phyloP scores from a whole-genome alignment of 2,888 invertebrate genomes.

The Monopis laevigella region DNA sequence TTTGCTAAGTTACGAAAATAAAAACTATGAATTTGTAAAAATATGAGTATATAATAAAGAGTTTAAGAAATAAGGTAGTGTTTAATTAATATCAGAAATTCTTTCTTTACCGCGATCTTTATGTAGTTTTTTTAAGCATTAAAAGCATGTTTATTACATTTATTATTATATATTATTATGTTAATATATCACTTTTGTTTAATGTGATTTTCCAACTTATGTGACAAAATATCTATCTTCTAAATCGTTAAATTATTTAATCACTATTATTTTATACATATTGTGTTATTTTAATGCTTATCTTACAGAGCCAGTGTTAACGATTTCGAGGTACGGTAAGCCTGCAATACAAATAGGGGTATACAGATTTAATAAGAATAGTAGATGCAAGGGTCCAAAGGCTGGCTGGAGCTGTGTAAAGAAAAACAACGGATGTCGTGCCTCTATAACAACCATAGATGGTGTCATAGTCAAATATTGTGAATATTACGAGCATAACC shows the following conservation, averaged over 20 bases:
- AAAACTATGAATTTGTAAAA: no score
- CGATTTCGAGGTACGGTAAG: constrained; percentile 38
- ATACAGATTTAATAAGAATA: constrained; percentile 39
- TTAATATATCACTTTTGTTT: no score
- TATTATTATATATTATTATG: background rate
- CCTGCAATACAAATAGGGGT: constrained; percentile 38
- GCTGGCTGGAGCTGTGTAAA: constrained; percentile 40
- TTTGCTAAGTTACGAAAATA: no score
- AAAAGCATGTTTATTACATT: background rate
- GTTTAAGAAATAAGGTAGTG: no score
- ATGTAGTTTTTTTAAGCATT: background rate
- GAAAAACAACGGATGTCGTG: constrained; percentile 37
- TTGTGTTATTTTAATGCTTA: no score
- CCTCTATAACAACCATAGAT: constrained; percentile 33
- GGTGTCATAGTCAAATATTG: constrained; percentile 28
- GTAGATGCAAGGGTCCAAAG: constrained; percentile 31
- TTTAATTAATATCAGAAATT: no score
- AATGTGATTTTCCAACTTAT: no score
- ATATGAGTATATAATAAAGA: no score
- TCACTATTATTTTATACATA: no score
- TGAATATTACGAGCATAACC: constrained; percentile 5
- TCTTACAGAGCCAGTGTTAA: constrained; percentile 19
- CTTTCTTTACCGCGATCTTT: background rate
- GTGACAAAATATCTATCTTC: no score
- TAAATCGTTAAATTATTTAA: no score